phyloP scores from a whole-genome alignment of 2,888 invertebrate genomes.

The Pseudanteris insignis region DNA sequence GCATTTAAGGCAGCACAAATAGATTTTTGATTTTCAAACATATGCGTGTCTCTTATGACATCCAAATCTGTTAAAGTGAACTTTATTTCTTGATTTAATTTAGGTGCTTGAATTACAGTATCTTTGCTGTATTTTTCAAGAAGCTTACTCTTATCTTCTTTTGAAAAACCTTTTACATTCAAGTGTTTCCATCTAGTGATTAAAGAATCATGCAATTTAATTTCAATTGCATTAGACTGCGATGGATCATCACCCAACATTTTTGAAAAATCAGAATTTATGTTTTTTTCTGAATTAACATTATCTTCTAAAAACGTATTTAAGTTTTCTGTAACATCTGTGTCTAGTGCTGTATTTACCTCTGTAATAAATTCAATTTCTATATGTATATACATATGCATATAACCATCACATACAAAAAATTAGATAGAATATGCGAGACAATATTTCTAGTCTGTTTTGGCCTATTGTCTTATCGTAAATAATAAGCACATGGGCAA shows the following conservation, averaged over 20 bases:
- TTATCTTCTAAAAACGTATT: too few species aligned
- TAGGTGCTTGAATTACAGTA: constrained; percentile 20
- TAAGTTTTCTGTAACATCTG: too few species aligned
- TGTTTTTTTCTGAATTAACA: neutral
- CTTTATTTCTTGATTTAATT: constrained; percentile 36
- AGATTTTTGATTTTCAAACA: constrained; percentile 24
- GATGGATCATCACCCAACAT: constrained; percentile 24
- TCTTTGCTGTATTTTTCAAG: constrained; percentile 24
- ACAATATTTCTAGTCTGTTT: too few species aligned
- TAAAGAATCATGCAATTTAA: constrained; percentile 15
- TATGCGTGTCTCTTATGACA: constrained; percentile 26
- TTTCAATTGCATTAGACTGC: constrained; percentile 13
- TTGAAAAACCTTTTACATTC: constrained; percentile 11
- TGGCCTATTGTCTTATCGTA: too few species aligned
- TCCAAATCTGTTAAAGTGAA: constrained; percentile 24
- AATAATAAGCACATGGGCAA: too few species aligned
- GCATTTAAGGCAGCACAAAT: constrained; percentile 12
- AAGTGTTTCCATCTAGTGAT: constrained; percentile 16
- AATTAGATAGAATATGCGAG: too few species aligned
- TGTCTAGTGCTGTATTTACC: constrained; percentile 23
- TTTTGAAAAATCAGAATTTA: neutral
- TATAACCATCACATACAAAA: too few species aligned
- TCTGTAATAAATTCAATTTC: too few species aligned
- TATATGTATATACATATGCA: too few species aligned
- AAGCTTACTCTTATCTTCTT: constrained; percentile 16